Evolutionary conservation across 2,113 vertebrate species (phyloP).

Genomic region (Myocastor coypus): DNA sequence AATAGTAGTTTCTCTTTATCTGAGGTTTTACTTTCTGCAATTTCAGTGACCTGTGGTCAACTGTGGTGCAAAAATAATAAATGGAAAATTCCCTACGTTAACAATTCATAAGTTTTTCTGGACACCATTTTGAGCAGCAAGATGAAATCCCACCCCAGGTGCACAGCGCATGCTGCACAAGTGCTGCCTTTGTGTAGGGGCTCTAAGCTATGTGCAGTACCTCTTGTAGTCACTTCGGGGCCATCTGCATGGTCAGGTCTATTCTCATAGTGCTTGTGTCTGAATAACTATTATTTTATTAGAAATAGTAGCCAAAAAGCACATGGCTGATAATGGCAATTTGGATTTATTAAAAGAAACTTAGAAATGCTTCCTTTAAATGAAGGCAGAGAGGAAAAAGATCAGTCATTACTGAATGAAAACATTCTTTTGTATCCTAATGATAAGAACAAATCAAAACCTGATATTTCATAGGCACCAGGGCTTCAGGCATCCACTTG

Average conservation of each 20-base stretch:
- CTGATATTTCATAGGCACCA: neutral
- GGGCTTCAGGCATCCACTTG: neutral
- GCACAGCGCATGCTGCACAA: neutral
- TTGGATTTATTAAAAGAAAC: neutral
- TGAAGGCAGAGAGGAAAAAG: neutral
- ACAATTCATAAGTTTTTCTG: neutral
- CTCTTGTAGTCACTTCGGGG: no score
- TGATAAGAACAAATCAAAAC: neutral
- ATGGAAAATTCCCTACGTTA: neutral
- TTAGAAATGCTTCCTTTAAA: neutral
- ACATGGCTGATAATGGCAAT: neutral
- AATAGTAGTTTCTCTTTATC: no score
- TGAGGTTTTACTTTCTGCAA: neutral
- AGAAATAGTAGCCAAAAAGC: neutral
- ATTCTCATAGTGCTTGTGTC: neutral
- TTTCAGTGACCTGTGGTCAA: neutral
- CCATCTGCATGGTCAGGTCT: no score
- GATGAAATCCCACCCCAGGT: neutral
- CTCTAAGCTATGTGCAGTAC: rapidly evolving
- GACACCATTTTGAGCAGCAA: neutral
- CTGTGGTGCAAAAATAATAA: neutral
- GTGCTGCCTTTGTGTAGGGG: neutral
- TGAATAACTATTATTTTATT: neutral
- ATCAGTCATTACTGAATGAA: no score
- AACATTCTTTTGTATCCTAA: neutral